Conservation (phyloP, 2,113 vertebrate genomes). For the Galemys pyrenaicus region DNA sequence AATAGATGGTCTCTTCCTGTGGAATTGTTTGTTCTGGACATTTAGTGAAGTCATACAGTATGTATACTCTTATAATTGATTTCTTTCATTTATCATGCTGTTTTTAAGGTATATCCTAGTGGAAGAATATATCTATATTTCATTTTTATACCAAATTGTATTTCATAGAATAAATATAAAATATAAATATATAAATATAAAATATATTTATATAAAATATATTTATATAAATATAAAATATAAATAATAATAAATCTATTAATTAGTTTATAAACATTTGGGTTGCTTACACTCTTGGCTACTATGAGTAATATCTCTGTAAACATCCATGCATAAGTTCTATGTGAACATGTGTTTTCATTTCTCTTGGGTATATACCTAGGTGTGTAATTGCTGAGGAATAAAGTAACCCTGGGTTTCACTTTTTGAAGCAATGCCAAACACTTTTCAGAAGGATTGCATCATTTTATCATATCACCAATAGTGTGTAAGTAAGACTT, state of each 20-base stretch:
- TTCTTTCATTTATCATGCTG: background rate
- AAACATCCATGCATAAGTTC: background rate
- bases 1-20: background rate
- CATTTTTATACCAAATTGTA: background rate
- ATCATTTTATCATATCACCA: background rate
- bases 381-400: background rate
- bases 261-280: background rate
- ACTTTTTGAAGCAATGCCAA: background rate
- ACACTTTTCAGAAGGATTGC: background rate
- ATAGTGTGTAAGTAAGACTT: background rate
- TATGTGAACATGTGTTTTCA: background rate
- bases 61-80: background rate
- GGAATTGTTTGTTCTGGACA: background rate
- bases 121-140: background rate
- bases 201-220: too few species aligned
- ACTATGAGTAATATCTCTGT: background rate
- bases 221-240: too few species aligned
- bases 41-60: background rate
- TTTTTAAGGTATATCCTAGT: background rate
- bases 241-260: too few species aligned
- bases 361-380: background rate
- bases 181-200: too few species aligned
- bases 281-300: background rate
- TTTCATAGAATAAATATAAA: background rate
- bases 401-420: background rate